phyloP scores from a whole-genome alignment of 1,140 invertebrate species.

The Apocrypta bakeri region DNA sequence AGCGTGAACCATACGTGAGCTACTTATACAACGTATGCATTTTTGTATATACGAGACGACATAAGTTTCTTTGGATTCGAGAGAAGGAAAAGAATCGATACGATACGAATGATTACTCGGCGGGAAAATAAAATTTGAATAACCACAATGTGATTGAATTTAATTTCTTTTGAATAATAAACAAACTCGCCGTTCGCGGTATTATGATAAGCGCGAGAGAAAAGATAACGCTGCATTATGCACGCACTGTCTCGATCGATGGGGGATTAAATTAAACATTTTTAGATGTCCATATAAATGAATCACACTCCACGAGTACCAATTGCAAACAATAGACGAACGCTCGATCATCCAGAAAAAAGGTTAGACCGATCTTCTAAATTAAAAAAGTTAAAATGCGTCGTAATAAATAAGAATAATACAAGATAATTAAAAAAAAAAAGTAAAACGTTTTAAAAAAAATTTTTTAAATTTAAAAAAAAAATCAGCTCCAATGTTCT shows the following conservation, averaged over 20 bases:
- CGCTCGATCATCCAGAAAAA: background rate
- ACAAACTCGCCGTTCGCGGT: background rate
- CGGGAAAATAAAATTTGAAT: background rate
- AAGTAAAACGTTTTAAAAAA: too few relatives aligned
- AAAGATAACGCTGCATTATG: background rate
- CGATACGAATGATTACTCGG: background rate
- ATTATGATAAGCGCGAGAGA: background rate
- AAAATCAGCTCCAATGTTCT: conserved; percentile 14
- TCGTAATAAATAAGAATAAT: too few relatives aligned
- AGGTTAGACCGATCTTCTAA: background rate
- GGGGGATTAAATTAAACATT: background rate
- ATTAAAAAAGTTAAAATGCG: background rate
- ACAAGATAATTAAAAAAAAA: too few relatives aligned
- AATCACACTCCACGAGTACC: too few relatives aligned
- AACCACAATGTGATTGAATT: background rate
- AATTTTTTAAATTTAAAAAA: background rate
- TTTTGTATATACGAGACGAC: background rate
- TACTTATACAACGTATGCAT: background rate
- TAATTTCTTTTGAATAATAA: background rate
- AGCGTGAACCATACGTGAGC: too few relatives aligned
- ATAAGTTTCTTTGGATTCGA: background rate
- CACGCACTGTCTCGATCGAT: background rate
- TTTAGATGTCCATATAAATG: background rate
- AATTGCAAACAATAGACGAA: background rate
- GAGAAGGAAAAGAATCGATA: background rate